These are phyloP conservation scores for Morone saxatilis DNA, from an alignment of 2,113 vertebrate species.

Conservation along the genomic window DNA sequence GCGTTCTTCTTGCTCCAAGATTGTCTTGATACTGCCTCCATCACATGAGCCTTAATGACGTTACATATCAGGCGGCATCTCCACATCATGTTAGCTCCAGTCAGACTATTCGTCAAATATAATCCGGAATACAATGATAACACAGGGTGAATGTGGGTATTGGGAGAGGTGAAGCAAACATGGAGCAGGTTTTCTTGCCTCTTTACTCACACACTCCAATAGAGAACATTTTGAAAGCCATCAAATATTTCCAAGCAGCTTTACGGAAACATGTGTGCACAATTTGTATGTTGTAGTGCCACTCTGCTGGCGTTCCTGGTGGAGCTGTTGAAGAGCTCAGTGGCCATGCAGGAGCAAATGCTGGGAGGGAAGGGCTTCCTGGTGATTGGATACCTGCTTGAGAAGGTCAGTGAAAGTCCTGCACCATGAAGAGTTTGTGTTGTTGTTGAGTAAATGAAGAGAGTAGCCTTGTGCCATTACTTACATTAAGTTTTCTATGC, in stretches of 20 bases:
- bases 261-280: conserved; percentile 7
- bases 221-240: neutral
- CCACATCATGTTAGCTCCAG: conserved; percentile 23
- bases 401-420: conserved; percentile 89
- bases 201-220: neutral
- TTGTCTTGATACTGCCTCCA: conserved; percentile 21
- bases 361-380: conserved; percentile 98
- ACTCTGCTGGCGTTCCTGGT: conserved; percentile 97
- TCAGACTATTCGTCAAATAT: conserved; percentile 27
- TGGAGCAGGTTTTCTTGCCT: neutral
- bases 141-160: neutral
- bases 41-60: conserved; percentile 18
- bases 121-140: conserved; percentile 10
- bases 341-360: conserved; percentile 99
- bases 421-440: neutral
- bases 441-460: neutral
- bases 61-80: conserved; percentile 38
- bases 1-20: neutral
- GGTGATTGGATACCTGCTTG: conserved; percentile 98
- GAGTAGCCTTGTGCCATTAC: neutral
- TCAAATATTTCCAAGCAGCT: neutral
- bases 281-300: conserved; percentile 85
- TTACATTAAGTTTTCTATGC: neutral
- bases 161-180: neutral
- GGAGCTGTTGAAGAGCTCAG: conserved; percentile 98